Conservation (phyloP, 2,113 vertebrate species). For the Caranx melampygus region DNA sequence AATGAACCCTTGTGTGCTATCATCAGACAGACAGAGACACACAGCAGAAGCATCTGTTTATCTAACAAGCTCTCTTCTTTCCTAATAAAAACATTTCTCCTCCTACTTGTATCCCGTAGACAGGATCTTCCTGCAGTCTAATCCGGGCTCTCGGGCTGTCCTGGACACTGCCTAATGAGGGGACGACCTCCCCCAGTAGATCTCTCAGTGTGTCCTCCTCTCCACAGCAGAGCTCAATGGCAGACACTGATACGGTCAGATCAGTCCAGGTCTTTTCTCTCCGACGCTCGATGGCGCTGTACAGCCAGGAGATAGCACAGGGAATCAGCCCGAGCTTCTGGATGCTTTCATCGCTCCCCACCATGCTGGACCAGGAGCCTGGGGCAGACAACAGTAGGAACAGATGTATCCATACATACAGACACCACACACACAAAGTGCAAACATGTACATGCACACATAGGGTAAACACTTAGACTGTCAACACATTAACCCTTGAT, state of each 20-base stretch:
- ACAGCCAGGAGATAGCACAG: conserved; percentile 98
- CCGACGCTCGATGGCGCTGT: conserved; percentile 93
- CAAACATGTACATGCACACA: neutral
- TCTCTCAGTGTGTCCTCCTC: conserved; percentile 95
- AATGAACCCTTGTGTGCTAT: neutral
- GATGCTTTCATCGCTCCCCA: conserved; percentile 91
- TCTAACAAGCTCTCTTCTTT: neutral
- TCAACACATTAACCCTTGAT: neutral
- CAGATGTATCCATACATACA: conserved; percentile 2
- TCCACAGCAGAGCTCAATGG: conserved; percentile 95
- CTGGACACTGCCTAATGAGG: conserved; percentile 86
- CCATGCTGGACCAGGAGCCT: conserved; percentile 98
- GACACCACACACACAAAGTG: neutral
- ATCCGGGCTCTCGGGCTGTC: conserved; percentile 92
- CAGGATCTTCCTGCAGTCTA: conserved; percentile 93
- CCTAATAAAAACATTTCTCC: neutral
- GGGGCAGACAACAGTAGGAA: conserved; percentile 71
- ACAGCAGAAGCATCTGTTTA: neutral
- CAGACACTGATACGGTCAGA: conserved; percentile 95
- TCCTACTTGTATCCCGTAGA: conserved; percentile 94
- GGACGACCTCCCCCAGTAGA: conserved; percentile 90
- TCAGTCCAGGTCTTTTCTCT: conserved; percentile 95
- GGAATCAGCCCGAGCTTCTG: conserved; percentile 94
- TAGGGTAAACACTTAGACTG: no score
- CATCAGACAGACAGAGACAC: neutral